Evolutionary conservation across 2,888 invertebrate genomes (phyloP).

Genomic region (Mactromeris polynyma): DNA sequence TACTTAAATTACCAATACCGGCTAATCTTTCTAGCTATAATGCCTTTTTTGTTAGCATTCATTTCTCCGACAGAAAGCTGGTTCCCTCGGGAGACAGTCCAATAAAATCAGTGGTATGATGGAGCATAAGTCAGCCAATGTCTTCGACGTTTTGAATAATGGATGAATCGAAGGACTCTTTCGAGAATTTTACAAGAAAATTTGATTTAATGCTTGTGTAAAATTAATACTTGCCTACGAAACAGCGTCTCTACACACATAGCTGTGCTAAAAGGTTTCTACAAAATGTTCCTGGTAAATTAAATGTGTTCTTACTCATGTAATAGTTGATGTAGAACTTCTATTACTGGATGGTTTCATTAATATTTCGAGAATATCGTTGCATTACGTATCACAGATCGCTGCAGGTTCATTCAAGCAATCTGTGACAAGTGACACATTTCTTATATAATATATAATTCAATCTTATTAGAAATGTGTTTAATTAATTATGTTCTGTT

Average conservation of each 20-base stretch:
- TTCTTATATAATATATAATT: no score
- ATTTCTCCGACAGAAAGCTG: conserved; percentile 35
- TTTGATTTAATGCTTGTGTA: conserved; percentile 44
- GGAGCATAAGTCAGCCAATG: conserved; percentile 51
- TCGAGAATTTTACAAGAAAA: conserved; percentile 36
- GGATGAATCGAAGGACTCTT: conserved; percentile 36
- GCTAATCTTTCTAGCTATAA: conserved; percentile 19
- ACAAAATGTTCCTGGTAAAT: neutral
- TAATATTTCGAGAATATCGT: neutral
- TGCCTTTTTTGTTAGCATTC: conserved; percentile 31
- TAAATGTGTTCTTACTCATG: neutral
- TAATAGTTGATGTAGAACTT: neutral
- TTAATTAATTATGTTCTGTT: no score
- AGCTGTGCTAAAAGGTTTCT: conserved; percentile 9
- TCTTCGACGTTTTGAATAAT: conserved; percentile 49
- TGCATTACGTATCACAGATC: neutral
- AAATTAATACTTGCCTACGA: conserved; percentile 27
- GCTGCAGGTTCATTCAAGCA: neutral
- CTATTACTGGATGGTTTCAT: neutral
- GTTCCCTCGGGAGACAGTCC: conserved; percentile 40
- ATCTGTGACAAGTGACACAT: neutral
- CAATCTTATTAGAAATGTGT: no score
- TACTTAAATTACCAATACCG: conserved; percentile 6
- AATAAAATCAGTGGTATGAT: conserved; percentile 50
- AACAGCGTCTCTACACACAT: conserved; percentile 12